Conservation (phyloP, 1,140 invertebrate genomes). For the Bombus huntii region DNA sequence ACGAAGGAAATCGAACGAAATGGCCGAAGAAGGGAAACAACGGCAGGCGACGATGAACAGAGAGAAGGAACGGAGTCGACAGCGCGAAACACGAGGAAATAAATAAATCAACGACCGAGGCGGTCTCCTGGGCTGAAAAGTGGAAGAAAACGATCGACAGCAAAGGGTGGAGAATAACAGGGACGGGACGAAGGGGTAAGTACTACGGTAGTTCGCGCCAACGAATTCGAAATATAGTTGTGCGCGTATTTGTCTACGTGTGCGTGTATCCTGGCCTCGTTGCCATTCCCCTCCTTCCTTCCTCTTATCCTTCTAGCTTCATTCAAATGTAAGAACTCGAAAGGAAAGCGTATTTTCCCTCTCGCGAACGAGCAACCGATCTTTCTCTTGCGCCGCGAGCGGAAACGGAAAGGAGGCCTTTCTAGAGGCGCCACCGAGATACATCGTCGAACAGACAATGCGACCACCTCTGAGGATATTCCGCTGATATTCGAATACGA, state of each 20-base stretch:
- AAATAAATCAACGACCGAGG: conserved; percentile 57
- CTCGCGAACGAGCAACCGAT: conserved; percentile 32
- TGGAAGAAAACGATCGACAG: conserved; percentile 23
- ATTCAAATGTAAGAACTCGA: conserved; percentile 61
- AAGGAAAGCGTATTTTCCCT: conserved; percentile 56
- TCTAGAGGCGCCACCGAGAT: conserved; percentile 19
- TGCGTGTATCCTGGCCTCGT: neutral
- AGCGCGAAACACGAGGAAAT: conserved; percentile 58
- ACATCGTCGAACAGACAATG: conserved; percentile 26
- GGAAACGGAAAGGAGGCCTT: conserved; percentile 45
- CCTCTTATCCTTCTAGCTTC: conserved; percentile 39
- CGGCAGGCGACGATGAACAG: conserved; percentile 26
- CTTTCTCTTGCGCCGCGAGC: conserved; percentile 39
- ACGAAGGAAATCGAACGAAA: conserved; percentile 48
- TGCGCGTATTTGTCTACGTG: neutral
- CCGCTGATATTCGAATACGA: conserved; percentile 27
- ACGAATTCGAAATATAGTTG: conserved; percentile 46
- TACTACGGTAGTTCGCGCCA: conserved; percentile 41
- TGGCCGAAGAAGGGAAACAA: conserved; percentile 25
- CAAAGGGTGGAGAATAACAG: conserved; percentile 13
- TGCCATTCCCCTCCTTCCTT: conserved; percentile 7
- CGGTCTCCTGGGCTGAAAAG: conserved; percentile 30
- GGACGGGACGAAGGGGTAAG: neutral
- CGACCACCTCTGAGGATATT: conserved; percentile 11
- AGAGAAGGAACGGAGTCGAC: conserved; percentile 28